A percentile compares a stretch with the other conserved stretches of the same genome.
Evolutionary conservation across 2,797 vertebrate genomes (phyloP).

Genomic region (Liparis tanakae): DNA sequence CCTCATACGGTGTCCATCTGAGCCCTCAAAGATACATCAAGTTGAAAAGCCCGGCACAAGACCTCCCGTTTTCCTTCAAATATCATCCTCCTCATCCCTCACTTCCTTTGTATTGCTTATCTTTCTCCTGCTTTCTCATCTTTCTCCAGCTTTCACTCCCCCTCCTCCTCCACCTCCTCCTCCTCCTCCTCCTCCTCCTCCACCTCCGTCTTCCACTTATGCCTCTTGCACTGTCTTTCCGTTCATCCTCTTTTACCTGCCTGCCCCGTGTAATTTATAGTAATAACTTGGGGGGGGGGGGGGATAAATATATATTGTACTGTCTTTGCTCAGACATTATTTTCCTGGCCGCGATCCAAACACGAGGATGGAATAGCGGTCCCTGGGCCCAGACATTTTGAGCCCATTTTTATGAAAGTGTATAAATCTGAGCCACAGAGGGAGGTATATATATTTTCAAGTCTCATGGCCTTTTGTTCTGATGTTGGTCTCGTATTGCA

Average conservation of each 20-base stretch:
- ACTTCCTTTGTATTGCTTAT: slow-evolving; percentile 18
- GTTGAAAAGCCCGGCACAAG: background rate
- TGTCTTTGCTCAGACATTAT: slow-evolving; percentile 46
- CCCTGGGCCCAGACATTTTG: slow-evolving; percentile 66
- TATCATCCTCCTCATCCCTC: slow-evolving; percentile 22
- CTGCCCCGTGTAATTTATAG: slow-evolving; percentile 61
- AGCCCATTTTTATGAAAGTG: slow-evolving; percentile 76
- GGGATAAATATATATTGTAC: slow-evolving; percentile 24
- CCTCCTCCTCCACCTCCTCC: slow-evolving; percentile 24
- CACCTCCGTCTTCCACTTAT: slow-evolving; percentile 41
- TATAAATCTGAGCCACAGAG: slow-evolving; percentile 75
- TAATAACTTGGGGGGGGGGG: slow-evolving; percentile 43
- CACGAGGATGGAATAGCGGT: slow-evolving; percentile 59
- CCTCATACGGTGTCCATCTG: slow-evolving; percentile 41
- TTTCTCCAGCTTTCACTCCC: slow-evolving; percentile 14
- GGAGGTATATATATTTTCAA: slow-evolving; percentile 47
- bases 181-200: slow-evolving; percentile 24
- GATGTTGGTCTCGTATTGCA: slow-evolving; percentile 40
- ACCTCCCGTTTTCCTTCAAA: slow-evolving; percentile 23
- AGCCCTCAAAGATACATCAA: background rate
- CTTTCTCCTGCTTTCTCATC: slow-evolving; percentile 22
- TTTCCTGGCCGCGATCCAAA: slow-evolving; percentile 74
- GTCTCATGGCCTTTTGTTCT: slow-evolving; percentile 69
- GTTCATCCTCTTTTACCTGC: slow-evolving; percentile 49
- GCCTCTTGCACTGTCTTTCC: slow-evolving; percentile 44